Evolutionary conservation across 1,140 invertebrate genomes (phyloP).

Genomic region (Ips typographus): DNA sequence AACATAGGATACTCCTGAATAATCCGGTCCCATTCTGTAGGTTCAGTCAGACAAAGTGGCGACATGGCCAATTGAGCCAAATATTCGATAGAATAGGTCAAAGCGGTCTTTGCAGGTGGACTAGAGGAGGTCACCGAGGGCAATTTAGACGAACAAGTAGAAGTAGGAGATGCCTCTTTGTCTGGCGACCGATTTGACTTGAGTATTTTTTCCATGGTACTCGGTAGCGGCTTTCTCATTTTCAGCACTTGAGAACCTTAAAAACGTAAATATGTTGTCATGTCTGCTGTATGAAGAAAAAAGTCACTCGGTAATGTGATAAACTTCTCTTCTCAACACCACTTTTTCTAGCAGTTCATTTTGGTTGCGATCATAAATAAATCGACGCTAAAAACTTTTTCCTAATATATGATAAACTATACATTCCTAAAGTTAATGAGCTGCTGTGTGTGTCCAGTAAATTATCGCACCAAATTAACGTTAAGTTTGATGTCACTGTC

Average conservation of each 20-base stretch:
- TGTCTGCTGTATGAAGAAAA: too few relatives aligned
- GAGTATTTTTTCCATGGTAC: constrained; percentile 46
- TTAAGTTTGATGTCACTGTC: too few relatives aligned
- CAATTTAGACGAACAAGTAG: constrained; percentile 17
- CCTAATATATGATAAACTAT: too few relatives aligned
- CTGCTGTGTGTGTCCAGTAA: too few relatives aligned
- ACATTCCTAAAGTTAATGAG: too few relatives aligned
- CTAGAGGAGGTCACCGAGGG: background rate
- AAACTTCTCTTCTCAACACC: too few relatives aligned
- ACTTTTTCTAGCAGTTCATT: too few relatives aligned
- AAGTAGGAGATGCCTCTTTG: constrained; percentile 17
- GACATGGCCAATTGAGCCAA: constrained; percentile 58
- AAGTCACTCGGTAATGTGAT: too few relatives aligned
- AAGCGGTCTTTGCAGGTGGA: constrained; percentile 10
- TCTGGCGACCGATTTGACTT: constrained; percentile 36
- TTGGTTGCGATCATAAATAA: too few relatives aligned
- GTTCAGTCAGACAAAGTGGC: constrained; percentile 56
- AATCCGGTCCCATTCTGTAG: constrained; percentile 58
- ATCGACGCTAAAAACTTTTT: too few relatives aligned
- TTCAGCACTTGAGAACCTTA: constrained; percentile 29
- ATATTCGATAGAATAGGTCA: constrained; percentile 56
- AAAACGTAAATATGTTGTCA: constrained; percentile 23
- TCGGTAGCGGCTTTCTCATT: constrained; percentile 46
- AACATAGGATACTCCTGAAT: constrained; percentile 57
- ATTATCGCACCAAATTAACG: too few relatives aligned